phyloP scores from a whole-genome alignment of 1,140 invertebrate species.

The Pteromalus puparum region DNA sequence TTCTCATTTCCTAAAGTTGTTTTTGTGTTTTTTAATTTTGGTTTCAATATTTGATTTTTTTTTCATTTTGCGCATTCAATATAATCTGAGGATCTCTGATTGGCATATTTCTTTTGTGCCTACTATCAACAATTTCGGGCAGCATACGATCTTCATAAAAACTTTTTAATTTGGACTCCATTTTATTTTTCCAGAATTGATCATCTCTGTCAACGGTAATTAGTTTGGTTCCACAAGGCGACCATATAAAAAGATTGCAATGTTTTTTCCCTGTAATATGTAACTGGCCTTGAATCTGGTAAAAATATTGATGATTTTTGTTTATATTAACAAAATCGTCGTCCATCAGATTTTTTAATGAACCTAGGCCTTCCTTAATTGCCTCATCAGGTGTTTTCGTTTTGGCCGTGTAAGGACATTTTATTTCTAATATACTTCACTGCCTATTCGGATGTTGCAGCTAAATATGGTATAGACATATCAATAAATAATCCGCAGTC shows the following conservation, averaged over 20 bases:
- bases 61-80: not conserved
- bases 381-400: constrained; percentile 43
- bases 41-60: not conserved
- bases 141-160: constrained; percentile 60
- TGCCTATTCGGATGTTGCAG: constrained; percentile 68
- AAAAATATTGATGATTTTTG: constrained; percentile 57
- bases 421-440: constrained; percentile 64
- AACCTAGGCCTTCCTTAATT: constrained; percentile 22
- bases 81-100: constrained; percentile 52
- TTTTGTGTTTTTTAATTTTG: not conserved
- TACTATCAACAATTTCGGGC: constrained; percentile 61
- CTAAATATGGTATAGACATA: constrained; percentile 62
- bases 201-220: constrained; percentile 54
- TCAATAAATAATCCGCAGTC: constrained; percentile 71
- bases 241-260: constrained; percentile 55
- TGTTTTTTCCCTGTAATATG: constrained; percentile 46
- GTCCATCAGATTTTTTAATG: constrained; percentile 31
- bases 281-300: constrained; percentile 63
- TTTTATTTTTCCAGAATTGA: constrained; percentile 55
- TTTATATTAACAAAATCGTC: constrained; percentile 52
- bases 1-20: too few relatives aligned
- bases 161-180: constrained; percentile 39
- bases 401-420: constrained; percentile 62
- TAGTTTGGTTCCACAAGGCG: constrained; percentile 48
- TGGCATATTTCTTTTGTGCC: constrained; percentile 54